These are phyloP conservation scores for Poeciliopsis retropinna DNA, from an alignment of 2,113 vertebrate species.

Conservation along the genomic window DNA sequence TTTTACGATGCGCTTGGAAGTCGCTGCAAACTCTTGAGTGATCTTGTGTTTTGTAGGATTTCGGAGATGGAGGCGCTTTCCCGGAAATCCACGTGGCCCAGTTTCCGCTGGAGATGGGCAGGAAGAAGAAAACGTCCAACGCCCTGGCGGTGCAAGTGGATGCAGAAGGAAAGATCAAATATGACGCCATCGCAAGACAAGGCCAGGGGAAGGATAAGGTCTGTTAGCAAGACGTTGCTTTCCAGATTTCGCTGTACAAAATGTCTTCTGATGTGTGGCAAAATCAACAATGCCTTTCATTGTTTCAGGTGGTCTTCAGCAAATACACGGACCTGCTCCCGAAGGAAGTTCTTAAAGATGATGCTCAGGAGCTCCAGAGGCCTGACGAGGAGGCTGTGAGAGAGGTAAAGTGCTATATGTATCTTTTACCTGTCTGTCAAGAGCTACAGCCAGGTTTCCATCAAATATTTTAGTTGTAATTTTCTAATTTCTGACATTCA, in stretches of 20 bases:
- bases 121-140: conserved; percentile 95
- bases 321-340: conserved; percentile 97
- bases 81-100: conserved; percentile 98
- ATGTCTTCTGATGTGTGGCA: background rate
- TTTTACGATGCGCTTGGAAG: background rate
- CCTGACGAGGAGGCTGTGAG: conserved; percentile 94
- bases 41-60: conserved; percentile 84
- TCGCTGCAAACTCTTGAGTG: background rate
- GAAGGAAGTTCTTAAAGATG: conserved; percentile 93
- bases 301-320: conserved; percentile 92
- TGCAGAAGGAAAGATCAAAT: conserved; percentile 96
- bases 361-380: conserved; percentile 89
- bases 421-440: background rate
- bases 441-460: fast-evolving
- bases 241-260: fast-evolving
- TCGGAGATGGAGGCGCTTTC: conserved; percentile 98
- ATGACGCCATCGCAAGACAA: conserved; percentile 94
- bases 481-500: background rate
- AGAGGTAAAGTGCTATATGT: conserved; percentile 80
- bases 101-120: conserved; percentile 96
- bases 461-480: background rate
- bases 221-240: background rate
- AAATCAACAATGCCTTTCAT: background rate
- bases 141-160: conserved; percentile 96
- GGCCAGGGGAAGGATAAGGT: conserved; percentile 98